These are phyloP conservation scores for Chiloscyllium plagiosum DNA, from an alignment of 2,113 vertebrate species.

Conservation along the genomic window DNA sequence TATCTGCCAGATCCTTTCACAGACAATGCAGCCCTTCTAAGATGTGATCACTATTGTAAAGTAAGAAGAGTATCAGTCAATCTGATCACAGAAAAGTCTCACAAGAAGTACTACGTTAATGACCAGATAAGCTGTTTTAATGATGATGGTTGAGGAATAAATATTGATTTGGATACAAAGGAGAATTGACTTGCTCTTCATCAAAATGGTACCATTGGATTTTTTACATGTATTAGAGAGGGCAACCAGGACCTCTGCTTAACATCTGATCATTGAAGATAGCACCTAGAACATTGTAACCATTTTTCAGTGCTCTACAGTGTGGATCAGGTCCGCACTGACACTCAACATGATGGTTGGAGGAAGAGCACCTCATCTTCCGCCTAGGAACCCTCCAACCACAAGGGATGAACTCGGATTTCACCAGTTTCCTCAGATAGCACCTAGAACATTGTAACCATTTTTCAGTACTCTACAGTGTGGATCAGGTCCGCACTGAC, in stretches of 20 bases:
- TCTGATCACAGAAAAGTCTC: neutral
- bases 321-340: too few relatives aligned
- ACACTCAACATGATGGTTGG: too few relatives aligned
- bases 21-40: neutral
- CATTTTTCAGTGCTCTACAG: too few relatives aligned
- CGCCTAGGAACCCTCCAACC: too few relatives aligned
- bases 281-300: too few relatives aligned
- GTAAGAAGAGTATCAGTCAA: neutral
- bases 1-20: neutral
- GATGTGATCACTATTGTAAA: neutral
- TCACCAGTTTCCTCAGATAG: too few relatives aligned
- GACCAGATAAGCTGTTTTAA: neutral
- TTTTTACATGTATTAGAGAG: neutral
- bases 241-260: neutral
- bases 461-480: too few relatives aligned
- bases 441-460: too few relatives aligned
- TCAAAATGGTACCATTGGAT: neutral
- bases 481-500: too few relatives aligned
- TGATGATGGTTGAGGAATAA: neutral
- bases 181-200: neutral
- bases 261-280: neutral
- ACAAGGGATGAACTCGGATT: too few relatives aligned
- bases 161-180: neutral
- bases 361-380: too few relatives aligned
- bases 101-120: neutral